A percentile compares a stretch with the other conserved stretches of the same genome.
Conservation (phyloP, 2,113 vertebrate species). For the Indicator maculatus region DNA sequence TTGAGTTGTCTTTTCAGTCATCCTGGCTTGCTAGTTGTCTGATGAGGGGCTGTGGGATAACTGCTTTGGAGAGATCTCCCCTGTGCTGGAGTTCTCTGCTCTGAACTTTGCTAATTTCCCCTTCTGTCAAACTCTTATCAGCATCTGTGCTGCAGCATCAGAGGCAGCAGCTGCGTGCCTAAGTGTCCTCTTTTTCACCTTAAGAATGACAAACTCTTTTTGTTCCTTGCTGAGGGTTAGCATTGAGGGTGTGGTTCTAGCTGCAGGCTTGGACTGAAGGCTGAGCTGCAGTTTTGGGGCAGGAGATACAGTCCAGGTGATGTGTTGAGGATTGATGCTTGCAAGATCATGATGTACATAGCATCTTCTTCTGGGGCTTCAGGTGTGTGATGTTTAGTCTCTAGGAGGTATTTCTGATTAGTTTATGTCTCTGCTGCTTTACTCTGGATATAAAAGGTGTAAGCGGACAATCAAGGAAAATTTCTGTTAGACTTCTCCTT, state of each 20-base stretch:
- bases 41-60: neutral
- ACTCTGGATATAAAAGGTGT: neutral
- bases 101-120: neutral
- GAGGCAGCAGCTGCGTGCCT: neutral
- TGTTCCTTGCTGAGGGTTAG: neutral
- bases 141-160: neutral
- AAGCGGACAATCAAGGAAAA: neutral
- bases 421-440: neutral
- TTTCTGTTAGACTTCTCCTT: neutral
- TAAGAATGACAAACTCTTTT: rapidly evolving
- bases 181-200: neutral
- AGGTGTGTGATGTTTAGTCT: neutral
- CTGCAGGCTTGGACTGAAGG: neutral
- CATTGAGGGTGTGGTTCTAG: rapidly evolving
- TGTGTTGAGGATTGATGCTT: neutral
- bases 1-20: neutral
- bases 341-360: neutral
- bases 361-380: neutral
- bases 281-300: neutral
- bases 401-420: neutral
- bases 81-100: neutral
- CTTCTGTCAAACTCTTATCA: neutral
- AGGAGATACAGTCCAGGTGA: neutral
- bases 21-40: neutral
- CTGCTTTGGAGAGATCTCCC: neutral